A percentile compares a stretch with the other conserved stretches of the same genome.
Evolutionary conservation across 1,140 invertebrate genomes (phyloP).

Genomic region (Calliphora vicina): DNA sequence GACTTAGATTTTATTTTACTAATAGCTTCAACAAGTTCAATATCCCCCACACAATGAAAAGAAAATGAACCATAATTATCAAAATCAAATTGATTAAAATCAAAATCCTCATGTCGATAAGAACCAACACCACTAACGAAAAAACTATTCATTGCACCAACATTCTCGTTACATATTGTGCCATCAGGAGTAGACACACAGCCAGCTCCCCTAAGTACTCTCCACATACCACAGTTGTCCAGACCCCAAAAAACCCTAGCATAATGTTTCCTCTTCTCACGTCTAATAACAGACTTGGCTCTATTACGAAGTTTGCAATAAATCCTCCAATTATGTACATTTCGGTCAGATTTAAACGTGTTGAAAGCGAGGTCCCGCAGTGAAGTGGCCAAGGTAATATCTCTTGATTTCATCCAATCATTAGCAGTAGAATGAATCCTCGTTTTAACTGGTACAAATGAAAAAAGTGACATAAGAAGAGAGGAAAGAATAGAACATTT

Average conservation of each 20-base stretch:
- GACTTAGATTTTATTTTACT: neutral
- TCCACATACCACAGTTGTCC: neutral
- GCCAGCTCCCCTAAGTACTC: neutral
- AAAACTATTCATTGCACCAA: neutral
- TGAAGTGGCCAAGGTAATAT: neutral
- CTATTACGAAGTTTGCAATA: neutral
- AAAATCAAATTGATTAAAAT: neutral
- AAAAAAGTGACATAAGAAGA: neutral
- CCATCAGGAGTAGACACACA: neutral
- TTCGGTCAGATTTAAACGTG: neutral
- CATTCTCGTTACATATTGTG: neutral
- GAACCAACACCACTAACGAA: too few species aligned
- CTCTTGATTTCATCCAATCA: neutral
- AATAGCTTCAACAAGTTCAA: neutral
- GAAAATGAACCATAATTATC: neutral
- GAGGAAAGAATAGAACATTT: neutral
- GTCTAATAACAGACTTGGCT: neutral
- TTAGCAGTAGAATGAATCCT: neutral
- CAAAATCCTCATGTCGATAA: neutral
- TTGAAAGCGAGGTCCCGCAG: neutral
- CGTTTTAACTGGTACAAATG: neutral
- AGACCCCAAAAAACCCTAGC: neutral
- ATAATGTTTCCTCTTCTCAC: neutral
- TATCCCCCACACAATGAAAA: neutral
- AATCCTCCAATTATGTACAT: neutral